Percentiles rank a stretch among this genome's conserved stretches.
These are phyloP conservation scores for Microtus richardsoni DNA, from an alignment of 2,113 vertebrate species.

Conservation along the genomic window DNA sequence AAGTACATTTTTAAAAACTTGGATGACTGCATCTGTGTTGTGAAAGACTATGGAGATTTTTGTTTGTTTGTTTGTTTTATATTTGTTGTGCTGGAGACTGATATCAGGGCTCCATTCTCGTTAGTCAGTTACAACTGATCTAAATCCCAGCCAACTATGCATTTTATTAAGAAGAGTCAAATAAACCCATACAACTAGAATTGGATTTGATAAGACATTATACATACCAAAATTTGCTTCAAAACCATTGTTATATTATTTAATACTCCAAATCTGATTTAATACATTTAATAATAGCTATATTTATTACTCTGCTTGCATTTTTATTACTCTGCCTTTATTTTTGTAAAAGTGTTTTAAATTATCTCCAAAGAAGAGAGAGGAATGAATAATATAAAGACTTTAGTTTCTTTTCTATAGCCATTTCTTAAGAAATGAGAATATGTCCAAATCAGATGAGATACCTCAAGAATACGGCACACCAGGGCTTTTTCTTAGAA, in stretches of 20 bases:
- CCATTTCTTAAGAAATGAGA: neutral
- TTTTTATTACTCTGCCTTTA: neutral
- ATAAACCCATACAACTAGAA: neutral
- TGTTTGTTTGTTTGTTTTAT: neutral
- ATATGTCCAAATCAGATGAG: neutral
- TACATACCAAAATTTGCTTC: neutral
- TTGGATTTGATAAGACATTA: neutral
- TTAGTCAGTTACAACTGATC: accelerated
- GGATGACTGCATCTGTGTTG: neutral
- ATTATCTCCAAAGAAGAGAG: neutral
- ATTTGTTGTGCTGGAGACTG: neutral
- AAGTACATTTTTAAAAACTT: neutral
- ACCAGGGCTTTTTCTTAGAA: neutral
- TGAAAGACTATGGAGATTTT: neutral
- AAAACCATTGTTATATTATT: neutral
- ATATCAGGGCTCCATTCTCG: neutral
- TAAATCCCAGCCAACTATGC: neutral
- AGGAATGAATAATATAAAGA: neutral
- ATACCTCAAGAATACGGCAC: neutral
- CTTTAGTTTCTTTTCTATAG: neutral
- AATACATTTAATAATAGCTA: neutral
- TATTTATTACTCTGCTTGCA: neutral
- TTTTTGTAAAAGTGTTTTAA: neutral
- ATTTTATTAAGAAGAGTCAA: neutral
- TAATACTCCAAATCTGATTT: neutral